phyloP scores from a whole-genome alignment of 1,140 invertebrate species.

The Scaptomyza montana region DNA sequence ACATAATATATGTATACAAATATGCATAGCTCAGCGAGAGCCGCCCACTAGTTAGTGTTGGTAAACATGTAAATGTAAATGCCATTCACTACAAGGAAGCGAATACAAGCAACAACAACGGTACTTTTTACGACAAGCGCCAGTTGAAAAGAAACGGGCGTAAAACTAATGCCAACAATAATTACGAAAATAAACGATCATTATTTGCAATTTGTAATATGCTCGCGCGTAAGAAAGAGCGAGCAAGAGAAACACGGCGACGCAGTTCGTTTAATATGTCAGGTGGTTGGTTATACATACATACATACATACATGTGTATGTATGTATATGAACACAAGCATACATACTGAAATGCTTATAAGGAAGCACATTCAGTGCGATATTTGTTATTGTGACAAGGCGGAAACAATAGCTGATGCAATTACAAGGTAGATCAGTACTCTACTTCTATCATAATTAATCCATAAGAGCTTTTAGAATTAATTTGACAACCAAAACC shows the following conservation, averaged over 20 bases:
- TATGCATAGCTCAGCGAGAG: conserved; percentile 17
- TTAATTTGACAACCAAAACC: conserved; percentile 41
- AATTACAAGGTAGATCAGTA: conserved; percentile 10
- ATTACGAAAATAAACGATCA: conserved; percentile 20
- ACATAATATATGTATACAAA: conserved; percentile 40
- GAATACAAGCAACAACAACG: conserved; percentile 26
- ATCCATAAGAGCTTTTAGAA: conserved; percentile 34
- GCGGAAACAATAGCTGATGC: conserved; percentile 21
- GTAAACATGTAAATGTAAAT: conserved; percentile 27
- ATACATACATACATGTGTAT: no score
- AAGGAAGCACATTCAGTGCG: conserved; percentile 39
- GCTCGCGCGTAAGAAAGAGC: background rate
- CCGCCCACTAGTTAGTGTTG: conserved; percentile 4
- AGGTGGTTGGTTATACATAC: conserved; percentile 25
- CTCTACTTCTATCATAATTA: background rate
- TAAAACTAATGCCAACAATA: conserved; percentile 22
- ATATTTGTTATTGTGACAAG: conserved; percentile 22
- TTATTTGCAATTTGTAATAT: conserved; percentile 26
- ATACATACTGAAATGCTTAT: conserved; percentile 21
- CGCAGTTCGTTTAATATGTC: conserved; percentile 41
- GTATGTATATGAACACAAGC: no score
- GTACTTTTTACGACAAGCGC: conserved; percentile 40
- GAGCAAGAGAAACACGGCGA: background rate
- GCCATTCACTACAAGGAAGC: conserved; percentile 42
- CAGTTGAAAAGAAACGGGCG: conserved; percentile 20